These are phyloP conservation scores for Gopherus flavomarginatus DNA, from an alignment of 2,113 vertebrate species.

Conservation along the genomic window DNA sequence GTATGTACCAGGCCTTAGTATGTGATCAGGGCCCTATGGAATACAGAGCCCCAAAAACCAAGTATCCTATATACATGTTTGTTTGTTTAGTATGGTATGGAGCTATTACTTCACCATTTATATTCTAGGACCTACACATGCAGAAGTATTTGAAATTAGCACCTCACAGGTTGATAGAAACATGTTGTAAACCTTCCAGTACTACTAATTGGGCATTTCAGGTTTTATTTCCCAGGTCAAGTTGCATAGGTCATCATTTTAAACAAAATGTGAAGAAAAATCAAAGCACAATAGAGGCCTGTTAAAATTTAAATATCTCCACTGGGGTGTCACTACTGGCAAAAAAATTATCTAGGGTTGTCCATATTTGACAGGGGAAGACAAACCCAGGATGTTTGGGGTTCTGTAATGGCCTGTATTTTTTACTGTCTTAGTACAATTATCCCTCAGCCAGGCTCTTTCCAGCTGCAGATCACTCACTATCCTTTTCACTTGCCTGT, in stretches of 20 bases:
- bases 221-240: neutral
- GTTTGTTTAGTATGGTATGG: neutral
- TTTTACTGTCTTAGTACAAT: neutral
- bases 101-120: neutral
- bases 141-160: neutral
- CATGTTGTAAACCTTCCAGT: neutral
- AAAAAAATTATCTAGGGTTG: neutral
- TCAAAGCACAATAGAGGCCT: neutral
- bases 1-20: too few species aligned
- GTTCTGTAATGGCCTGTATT: neutral
- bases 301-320: neutral
- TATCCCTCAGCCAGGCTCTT: neutral
- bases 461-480: neutral
- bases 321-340: fast-evolving
- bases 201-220: neutral
- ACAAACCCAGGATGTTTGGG: neutral
- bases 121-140: neutral
- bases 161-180: neutral
- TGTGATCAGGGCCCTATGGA: neutral
- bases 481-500: neutral
- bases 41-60: neutral
- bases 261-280: neutral
- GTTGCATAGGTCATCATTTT: neutral
- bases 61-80: neutral
- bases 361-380: neutral